These are phyloP conservation scores for Pitta sordida DNA, from an alignment of 2,113 vertebrate species.

Conservation along the genomic window DNA sequence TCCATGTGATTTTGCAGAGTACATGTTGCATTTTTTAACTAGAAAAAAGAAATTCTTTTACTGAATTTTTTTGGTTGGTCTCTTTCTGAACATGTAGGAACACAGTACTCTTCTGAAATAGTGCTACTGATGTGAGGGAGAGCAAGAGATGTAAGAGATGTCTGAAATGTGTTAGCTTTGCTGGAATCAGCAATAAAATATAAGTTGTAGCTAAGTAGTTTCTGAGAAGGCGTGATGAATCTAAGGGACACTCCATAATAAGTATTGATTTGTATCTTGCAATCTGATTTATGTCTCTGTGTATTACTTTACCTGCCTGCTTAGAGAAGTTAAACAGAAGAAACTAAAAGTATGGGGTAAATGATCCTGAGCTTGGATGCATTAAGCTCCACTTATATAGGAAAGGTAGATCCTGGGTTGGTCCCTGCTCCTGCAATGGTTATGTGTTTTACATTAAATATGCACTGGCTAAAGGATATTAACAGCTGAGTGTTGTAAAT, in stretches of 20 bases:
- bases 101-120: neutral
- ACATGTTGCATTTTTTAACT: neutral
- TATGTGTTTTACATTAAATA: constrained; percentile 17
- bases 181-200: constrained; percentile 38
- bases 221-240: constrained; percentile 53
- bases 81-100: neutral
- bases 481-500: neutral
- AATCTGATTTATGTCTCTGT: constrained; percentile 44
- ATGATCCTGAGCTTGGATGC: neutral
- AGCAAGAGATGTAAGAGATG: neutral
- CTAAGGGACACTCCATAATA: constrained; percentile 24
- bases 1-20: neutral
- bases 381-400: constrained; percentile 23
- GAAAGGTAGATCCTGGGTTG: neutral
- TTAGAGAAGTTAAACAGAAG: constrained; percentile 35
- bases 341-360: constrained; percentile 25
- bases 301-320: constrained; percentile 43
- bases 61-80: neutral
- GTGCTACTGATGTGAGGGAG: neutral
- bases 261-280: constrained; percentile 55
- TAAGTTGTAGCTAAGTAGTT: constrained; percentile 42
- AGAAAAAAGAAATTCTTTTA: neutral
- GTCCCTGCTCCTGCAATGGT: neutral
- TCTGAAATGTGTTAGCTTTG: constrained; percentile 15
- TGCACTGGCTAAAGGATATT: neutral